Percentiles rank a stretch among this genome's conserved stretches.
Evolutionary conservation across 2,797 vertebrate genomes (phyloP).

Genomic region (Halcyon leucocephala): DNA sequence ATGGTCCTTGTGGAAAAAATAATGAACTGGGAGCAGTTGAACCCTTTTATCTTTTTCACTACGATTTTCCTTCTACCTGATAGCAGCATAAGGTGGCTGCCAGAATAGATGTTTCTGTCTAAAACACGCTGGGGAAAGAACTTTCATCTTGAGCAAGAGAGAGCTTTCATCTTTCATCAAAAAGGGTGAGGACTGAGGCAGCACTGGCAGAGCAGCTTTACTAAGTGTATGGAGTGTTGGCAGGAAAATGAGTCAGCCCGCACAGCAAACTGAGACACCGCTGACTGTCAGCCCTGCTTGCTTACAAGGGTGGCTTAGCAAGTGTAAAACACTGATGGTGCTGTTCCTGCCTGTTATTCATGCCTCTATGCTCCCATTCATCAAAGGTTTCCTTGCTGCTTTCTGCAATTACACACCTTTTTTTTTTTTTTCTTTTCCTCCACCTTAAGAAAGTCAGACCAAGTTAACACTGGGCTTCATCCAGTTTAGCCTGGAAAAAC

Average conservation of each 20-base stretch:
- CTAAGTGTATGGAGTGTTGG: fast-evolving
- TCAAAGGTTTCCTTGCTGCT: neutral
- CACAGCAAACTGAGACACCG: fast-evolving
- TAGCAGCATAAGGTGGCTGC: neutral
- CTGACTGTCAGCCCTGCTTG: neutral
- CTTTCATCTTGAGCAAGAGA: slow-evolving; percentile 10
- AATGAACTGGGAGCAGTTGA: neutral
- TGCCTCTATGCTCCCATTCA: neutral
- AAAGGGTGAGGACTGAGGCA: neutral
- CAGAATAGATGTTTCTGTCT: neutral
- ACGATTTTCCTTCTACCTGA: neutral
- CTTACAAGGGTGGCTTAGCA: neutral
- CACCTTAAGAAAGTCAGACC: neutral
- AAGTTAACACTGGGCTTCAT: neutral
- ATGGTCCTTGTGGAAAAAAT: neutral
- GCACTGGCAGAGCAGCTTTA: neutral
- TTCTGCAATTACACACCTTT: neutral
- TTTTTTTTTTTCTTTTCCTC: neutral
- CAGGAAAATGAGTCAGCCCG: neutral
- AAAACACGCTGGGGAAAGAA: neutral
- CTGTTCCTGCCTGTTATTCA: neutral
- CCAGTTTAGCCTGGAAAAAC: neutral
- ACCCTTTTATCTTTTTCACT: neutral
- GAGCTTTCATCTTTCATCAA: slow-evolving; percentile 7
- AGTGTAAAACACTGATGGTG: neutral